Percentiles rank a stretch among this genome's conserved stretches.
phyloP scores from a whole-genome alignment of 2,888 invertebrate genomes.

The Synanthedon tipuliformis region DNA sequence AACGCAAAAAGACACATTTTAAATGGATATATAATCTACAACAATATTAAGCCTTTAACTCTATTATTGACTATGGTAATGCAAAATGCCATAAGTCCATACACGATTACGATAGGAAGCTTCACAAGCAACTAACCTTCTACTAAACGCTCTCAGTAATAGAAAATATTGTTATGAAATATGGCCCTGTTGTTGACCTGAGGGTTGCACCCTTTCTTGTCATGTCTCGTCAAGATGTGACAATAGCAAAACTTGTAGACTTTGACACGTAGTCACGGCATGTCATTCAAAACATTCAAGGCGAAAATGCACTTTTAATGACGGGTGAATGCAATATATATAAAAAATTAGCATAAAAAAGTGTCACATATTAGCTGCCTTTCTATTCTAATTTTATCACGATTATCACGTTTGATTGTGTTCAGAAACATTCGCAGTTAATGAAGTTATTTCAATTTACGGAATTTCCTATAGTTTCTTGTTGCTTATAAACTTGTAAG shows the following conservation, averaged over 20 bases:
- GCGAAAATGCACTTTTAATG: slow-evolving; percentile 41
- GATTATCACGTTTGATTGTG: too few relatives aligned
- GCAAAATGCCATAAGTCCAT: background rate
- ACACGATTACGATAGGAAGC: background rate
- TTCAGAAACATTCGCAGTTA: too few relatives aligned
- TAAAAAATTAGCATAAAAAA: slow-evolving; percentile 10
- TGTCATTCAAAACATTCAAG: slow-evolving; percentile 25
- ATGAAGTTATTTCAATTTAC: too few relatives aligned
- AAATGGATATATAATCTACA: background rate
- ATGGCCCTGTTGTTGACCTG: slow-evolving; percentile 25
- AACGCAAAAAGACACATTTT: background rate
- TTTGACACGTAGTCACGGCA: slow-evolving; percentile 28
- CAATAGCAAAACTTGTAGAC: slow-evolving; percentile 37
- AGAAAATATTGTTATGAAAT: slow-evolving; percentile 26
- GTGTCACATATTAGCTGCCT: too few relatives aligned
- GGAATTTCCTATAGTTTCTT: too few relatives aligned
- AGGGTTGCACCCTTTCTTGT: slow-evolving; percentile 27
- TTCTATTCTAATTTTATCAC: too few relatives aligned
- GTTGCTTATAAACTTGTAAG: too few relatives aligned
- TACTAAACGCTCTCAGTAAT: slow-evolving; percentile 27
- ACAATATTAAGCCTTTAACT: slow-evolving; percentile 16
- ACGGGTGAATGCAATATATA: slow-evolving; percentile 9
- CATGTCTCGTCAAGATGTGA: slow-evolving; percentile 16
- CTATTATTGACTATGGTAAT: slow-evolving; percentile 29
- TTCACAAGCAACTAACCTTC: slow-evolving; percentile 13